Evolutionary conservation across 2,888 invertebrate genomes (phyloP), one percentile per base, ranked within the genome.

Genomic region (Anoplius nigerrimus): DNA sequence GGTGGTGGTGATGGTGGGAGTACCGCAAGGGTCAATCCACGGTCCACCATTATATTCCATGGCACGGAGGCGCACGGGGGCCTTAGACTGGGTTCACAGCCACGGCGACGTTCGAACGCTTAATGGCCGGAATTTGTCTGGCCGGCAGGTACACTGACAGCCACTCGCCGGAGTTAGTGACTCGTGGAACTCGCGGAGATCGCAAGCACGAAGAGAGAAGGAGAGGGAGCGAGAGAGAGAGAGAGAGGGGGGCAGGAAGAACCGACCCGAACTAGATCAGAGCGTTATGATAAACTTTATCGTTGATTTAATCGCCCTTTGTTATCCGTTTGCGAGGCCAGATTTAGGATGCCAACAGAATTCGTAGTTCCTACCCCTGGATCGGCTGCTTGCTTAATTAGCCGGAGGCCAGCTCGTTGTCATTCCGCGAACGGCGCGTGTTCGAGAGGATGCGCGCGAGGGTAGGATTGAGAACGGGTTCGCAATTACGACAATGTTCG

Each of bases 1-100:
- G 69, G 63, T 58, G 59, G 57, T 62, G 68, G 69, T 66, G 67
- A 66, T 85, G 84, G 86, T 87, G 87, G 87, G 86, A 86, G 87
- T 87, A 87, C 86, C 87, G 87, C 87, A 87, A 87, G 87, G 87
- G 87, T 87, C 87, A 87, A 87, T 86, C 86, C 85, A 81, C 83
- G 83, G 82, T 82, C 84, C 85, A 82, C 80, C 85, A 84, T 87
- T 86, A 84, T 84, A 84, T 83, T 84, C 78, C 76, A 72, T 70
- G 71, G 69, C 71, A 71, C 71, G 74, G 72, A 75, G 74, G 74
- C 63, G 60, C 66, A 72, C 70, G 64, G 75, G 71, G 78, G 66
- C 75, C 66, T 71, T 64, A 56, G 67, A 71, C 62, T 69, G 78
- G 79, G 76, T 76, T 78, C 76, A 79, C 74, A 74, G 69, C 61